Base-by-base conservation (phyloP, 2,797 vertebrate genomes). In the Clangula hyemalis region DNA sequence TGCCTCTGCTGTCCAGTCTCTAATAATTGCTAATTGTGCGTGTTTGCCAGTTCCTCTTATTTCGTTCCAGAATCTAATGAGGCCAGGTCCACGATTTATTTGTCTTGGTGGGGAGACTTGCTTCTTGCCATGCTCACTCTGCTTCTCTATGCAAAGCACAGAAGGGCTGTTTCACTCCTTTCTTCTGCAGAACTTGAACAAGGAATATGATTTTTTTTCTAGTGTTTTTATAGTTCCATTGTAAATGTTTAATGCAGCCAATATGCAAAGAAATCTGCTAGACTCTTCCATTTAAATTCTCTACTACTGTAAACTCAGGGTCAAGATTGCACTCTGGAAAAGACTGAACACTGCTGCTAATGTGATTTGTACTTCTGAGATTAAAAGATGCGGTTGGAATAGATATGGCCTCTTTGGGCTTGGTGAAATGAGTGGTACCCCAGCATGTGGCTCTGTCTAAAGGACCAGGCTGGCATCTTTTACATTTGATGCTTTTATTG, bases 251-350 rank as follows among this genome's bases (percentile, higher is more conserved):
- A 86, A 89, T 69, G 93, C 85, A 92, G 94, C 94, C 95, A 95
- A 90, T 81, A 94, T 92, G 87, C 92, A 96, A 95, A 94, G 75
- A 43, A 88, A 92, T 84, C 87, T 76, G 65, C 77, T 95, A 81
- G 95, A 82, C 77, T 90, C 84, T 92, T 93, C 93, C 91, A 85
- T 76, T 93, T 81, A 79, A 68, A 64, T 94, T 92, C 92, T 90
- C 84, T 95, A 96, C 90, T 90, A 85, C 96, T 95, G 94, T 96
- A 95, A 94, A 94, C 91, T 96, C 94, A 95, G 94, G 90, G 82
- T 95, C 95, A 85, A 88, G 93, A 70, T 73, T 81, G 83, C 93
- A 92, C 91, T 94, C 96, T 93, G 91, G 82, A 93, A 85, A 91
- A 89, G 88, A 78, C 10, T 20, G 86, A 88, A 78, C 66, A 49